Evolutionary conservation across 2,797 vertebrate genomes (phyloP), one percentile per base, ranked within the genome.

Genomic region (Cyclura pinguis): DNA sequence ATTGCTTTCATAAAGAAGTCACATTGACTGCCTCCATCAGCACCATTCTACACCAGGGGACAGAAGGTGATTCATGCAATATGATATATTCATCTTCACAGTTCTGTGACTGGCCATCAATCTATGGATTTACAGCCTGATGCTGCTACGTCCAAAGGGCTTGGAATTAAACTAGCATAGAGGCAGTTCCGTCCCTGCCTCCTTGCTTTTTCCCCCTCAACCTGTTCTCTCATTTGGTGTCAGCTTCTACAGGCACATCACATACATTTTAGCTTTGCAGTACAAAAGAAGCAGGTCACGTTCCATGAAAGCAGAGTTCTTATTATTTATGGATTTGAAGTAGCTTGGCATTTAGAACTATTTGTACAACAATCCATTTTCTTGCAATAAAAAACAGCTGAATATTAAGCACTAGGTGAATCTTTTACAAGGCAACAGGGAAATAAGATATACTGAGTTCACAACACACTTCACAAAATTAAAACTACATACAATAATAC

Each of bases 401-500:
- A 35, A 89, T 0, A 0, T 87, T 85, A 32, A 94, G 89, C 82
- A 93, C 80, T 78, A 91, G 88, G 57, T 85, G 57, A 92, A 93
- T 84, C 89, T 94, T 95, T 91, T 92, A 88, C 72, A 85, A 78
- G 85, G 82, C 91, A 80, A 89, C 88, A 93, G 38, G 74, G 85
- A 96, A 94, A 92, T 92, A 90, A 94, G 73, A 29, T 88, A 81
- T 1, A 20, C 74, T 2, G 50, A 94, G 69, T 92, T 1, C n/a
- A 81, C 77, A 91, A 88, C 87, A 32, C 67, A 78, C 90, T 91
- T 84, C 87, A 89, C 88, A 69, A 92, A 94, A 95, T 73, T 78
- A 86, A 94, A 95, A 90, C 62, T 91, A 95, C 94, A 93, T 80
- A 91, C 83, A 90, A 89, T 82, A 93, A 93, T 96, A 95, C 94